phyloP scores from a whole-genome alignment of 2,113 vertebrate species.

The Poeciliopsis occidentalis region DNA sequence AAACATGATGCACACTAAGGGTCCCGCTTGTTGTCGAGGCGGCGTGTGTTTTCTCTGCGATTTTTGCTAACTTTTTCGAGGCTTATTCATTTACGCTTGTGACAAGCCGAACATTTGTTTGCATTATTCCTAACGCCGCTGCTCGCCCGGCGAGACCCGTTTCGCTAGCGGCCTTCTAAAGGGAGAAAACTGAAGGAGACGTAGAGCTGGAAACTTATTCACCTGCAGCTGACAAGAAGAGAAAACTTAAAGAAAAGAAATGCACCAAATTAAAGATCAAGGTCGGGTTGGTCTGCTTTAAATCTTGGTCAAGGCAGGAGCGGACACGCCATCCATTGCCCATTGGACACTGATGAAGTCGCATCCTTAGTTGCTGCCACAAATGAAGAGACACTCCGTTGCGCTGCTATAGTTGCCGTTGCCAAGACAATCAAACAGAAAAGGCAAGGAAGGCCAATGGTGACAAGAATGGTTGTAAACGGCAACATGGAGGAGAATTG shows the following conservation, averaged over 20 bases:
- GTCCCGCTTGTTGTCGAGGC: conserved; percentile 15
- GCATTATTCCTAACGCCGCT: conserved; percentile 21
- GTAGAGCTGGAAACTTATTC: conserved; percentile 17
- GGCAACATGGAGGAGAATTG: too few species aligned
- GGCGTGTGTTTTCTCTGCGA: conserved; percentile 3
- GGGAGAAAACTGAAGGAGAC: conserved; percentile 10
- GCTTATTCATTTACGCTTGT: conserved; percentile 23
- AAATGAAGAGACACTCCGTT: conserved; percentile 22
- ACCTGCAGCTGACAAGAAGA: not conserved
- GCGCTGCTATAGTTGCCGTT: conserved; percentile 9
- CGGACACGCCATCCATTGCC: not conserved
- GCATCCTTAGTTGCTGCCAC: conserved; percentile 18
- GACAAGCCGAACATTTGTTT: conserved; percentile 39
- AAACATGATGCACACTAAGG: conserved; percentile 15
- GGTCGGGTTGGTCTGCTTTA: not conserved
- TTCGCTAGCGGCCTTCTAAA: not conserved
- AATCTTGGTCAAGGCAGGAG: not conserved
- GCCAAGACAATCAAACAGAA: too few species aligned
- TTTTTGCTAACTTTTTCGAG: conserved; percentile 29
- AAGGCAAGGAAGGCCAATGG: too few species aligned
- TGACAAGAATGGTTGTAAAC: too few species aligned
- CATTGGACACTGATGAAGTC: conserved; percentile 20
- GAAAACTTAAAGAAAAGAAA: not conserved
- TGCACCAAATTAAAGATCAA: not conserved
- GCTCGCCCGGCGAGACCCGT: conserved; percentile 4